Conservation (phyloP, 2,888 invertebrate species). For the Habroteleia sp. region DNA sequence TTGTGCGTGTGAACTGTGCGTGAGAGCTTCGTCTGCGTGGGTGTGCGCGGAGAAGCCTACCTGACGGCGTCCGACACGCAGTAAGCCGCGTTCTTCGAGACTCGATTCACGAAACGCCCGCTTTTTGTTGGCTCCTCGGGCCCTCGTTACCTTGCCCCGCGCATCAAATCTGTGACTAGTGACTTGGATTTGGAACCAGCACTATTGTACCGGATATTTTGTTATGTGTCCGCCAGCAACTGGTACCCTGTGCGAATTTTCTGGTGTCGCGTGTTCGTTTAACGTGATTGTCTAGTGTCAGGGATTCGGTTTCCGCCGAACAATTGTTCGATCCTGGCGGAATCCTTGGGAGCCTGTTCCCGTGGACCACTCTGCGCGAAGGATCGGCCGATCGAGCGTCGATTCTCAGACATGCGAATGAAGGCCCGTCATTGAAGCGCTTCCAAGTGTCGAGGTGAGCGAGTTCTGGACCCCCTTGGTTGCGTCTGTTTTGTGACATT, state of each 20-base stretch:
- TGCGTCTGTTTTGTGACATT: constrained; percentile 51
- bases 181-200: constrained; percentile 14
- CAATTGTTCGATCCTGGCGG: neutral
- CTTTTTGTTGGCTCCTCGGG: constrained; percentile 19
- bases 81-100: constrained; percentile 76
- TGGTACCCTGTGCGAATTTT: constrained; percentile 21
- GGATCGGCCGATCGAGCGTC: constrained; percentile 60
- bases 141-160: constrained; percentile 3
- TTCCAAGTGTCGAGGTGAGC: constrained; percentile 66
- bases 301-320: neutral
- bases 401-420: constrained; percentile 67
- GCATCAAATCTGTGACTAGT: constrained; percentile 10
- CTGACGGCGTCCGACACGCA: constrained; percentile 81
- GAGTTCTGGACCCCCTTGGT: constrained; percentile 35
- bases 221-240: constrained; percentile 6
- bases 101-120: constrained; percentile 59
- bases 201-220: constrained; percentile 9
- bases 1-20: constrained; percentile 70
- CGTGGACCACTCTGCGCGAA: constrained; percentile 40
- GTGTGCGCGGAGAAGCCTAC: constrained; percentile 79
- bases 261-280: constrained; percentile 17
- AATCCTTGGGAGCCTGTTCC: constrained; percentile 21
- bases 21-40: constrained; percentile 74
- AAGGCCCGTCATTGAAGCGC: constrained; percentile 63
- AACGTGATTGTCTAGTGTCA: constrained; percentile 15